Percentiles rank a stretch among this genome's conserved stretches.
phyloP scores from a whole-genome alignment of 2,888 invertebrate species.

The Merodon equestris region DNA sequence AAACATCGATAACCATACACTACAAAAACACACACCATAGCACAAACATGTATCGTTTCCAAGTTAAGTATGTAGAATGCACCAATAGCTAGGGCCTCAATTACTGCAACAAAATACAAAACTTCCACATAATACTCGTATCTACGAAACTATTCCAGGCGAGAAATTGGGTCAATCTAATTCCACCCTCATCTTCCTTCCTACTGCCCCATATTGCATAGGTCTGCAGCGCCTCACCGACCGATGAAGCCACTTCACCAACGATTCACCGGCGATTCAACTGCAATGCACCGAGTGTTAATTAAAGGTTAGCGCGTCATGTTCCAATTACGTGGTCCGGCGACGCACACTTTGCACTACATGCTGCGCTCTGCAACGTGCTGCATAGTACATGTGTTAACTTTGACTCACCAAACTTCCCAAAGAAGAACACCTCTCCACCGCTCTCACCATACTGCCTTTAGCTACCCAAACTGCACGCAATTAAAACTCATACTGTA shows the following conservation, averaged over 20 bases:
- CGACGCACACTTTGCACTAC: conserved; percentile 20
- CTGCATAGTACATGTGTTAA: conserved; percentile 5
- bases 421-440: conserved; percentile 7
- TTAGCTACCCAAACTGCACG: conserved; percentile 4
- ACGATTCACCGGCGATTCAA: background rate
- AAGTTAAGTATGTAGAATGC: no score
- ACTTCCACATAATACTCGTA: no score
- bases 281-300: conserved; percentile 20
- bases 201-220: no score
- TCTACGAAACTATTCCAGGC: no score
- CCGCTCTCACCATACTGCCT: conserved; percentile 42
- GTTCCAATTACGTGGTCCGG: conserved; percentile 45
- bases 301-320: conserved; percentile 26
- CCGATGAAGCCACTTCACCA: conserved; percentile 2
- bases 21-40: no score
- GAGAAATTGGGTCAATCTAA: no score
- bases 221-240: conserved; percentile 5
- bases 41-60: no score
- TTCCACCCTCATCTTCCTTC: no score
- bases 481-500: conserved; percentile 47
- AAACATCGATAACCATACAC: no score
- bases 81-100: no score
- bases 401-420: conserved; percentile 19
- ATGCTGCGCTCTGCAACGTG: conserved; percentile 45
- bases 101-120: no score